These are phyloP conservation scores for Ivindomyrus marchei DNA, from an alignment of 2,113 vertebrate species.

Conservation along the genomic window DNA sequence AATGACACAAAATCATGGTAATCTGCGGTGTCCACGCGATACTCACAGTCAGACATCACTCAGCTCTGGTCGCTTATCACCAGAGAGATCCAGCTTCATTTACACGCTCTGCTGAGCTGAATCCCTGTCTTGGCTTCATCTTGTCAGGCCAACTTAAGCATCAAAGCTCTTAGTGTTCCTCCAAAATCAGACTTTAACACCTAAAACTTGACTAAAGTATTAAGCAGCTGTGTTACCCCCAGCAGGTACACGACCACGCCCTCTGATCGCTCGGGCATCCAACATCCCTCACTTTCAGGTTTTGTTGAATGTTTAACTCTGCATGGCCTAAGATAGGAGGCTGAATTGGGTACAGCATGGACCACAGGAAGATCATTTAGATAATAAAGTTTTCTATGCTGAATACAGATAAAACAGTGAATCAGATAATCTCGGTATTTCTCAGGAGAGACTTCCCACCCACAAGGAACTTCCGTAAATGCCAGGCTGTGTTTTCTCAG, in stretches of 20 bases:
- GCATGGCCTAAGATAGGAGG: neutral
- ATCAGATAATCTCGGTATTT: neutral
- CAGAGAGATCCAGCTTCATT: neutral
- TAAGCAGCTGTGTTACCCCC: neutral
- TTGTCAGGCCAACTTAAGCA: neutral
- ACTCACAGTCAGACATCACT: neutral
- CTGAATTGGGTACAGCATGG: neutral
- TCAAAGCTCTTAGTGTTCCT: conserved; percentile 11
- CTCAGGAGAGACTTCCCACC: neutral
- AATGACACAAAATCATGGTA: neutral
- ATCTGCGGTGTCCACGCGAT: neutral
- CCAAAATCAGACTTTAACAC: neutral
- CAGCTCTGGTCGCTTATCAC: neutral
- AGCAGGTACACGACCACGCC: neutral
- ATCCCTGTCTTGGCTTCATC: neutral
- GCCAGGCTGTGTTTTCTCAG: neutral
- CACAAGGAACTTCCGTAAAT: neutral
- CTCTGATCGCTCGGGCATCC: neutral
- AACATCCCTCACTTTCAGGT: neutral
- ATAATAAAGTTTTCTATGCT: neutral
- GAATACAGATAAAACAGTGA: neutral
- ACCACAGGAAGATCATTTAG: neutral
- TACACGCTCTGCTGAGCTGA: neutral
- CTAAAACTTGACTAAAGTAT: conserved; percentile 15
- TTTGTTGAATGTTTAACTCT: neutral